A percentile compares a stretch with the other conserved stretches of the same genome.
These are phyloP conservation scores for Drosophila dives DNA, from an alignment of 2,888 invertebrate species.

Conservation along the genomic window DNA sequence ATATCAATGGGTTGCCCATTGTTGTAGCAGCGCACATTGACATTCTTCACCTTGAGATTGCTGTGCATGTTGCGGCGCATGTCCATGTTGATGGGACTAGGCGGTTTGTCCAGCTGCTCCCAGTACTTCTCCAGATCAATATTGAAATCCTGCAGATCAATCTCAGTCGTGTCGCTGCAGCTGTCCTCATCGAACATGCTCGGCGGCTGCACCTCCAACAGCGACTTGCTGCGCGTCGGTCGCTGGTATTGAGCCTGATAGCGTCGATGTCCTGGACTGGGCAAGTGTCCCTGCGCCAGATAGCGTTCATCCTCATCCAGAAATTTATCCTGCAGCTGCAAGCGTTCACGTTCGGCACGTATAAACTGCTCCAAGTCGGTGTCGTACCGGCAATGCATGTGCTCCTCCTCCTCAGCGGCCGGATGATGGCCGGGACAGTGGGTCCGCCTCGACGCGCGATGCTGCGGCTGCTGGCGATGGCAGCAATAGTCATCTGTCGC, in stretches of 20 bases:
- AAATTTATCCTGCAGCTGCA: conserved; percentile 84
- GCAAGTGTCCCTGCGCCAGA: conserved; percentile 60
- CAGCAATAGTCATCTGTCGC: conserved; percentile 84
- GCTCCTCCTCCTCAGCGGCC: conserved; percentile 83
- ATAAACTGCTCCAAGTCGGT: conserved; percentile 84
- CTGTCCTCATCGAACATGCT: conserved; percentile 83
- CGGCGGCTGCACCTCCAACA: conserved; percentile 84
- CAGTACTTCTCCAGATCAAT: conserved; percentile 85
- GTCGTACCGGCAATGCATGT: conserved; percentile 83
- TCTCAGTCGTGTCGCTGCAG: conserved; percentile 84
- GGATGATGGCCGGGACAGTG: conserved; percentile 82
- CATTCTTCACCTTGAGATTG: conserved; percentile 83
- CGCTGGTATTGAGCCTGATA: conserved; percentile 63
- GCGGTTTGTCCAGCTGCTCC: conserved; percentile 84
- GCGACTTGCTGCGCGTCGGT: conserved; percentile 82
- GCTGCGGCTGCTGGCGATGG: conserved; percentile 79
- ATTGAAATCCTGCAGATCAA: conserved; percentile 85
- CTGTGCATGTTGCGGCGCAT: conserved; percentile 85
- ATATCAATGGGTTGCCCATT: conserved; percentile 84
- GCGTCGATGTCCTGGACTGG: conserved; percentile 46
- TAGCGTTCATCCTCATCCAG: conserved; percentile 84
- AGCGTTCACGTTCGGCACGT: conserved; percentile 83
- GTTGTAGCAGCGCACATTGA: conserved; percentile 84
- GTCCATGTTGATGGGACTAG: conserved; percentile 84
- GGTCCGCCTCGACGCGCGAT: conserved; percentile 49